Conservation (phyloP, 2,888 invertebrate genomes). For the Andrena camellia region DNA sequence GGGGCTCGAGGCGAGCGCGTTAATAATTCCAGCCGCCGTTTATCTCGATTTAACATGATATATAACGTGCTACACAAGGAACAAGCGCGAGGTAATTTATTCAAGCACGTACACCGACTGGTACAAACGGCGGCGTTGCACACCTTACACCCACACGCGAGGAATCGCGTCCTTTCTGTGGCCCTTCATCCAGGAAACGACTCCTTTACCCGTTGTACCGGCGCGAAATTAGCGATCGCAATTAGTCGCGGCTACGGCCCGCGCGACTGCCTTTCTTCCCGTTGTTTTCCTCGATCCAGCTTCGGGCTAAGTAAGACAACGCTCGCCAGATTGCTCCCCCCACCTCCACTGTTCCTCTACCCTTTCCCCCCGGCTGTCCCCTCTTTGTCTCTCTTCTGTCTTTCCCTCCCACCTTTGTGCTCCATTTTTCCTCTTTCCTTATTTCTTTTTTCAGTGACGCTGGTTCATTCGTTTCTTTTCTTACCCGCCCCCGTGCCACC, state of each 20-base stretch:
- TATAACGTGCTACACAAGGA: slow-evolving; percentile 42
- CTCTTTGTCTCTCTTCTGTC: slow-evolving; percentile 33
- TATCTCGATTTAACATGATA: slow-evolving; percentile 61
- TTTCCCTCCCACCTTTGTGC: slow-evolving; percentile 6
- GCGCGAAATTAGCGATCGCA: slow-evolving; percentile 66
- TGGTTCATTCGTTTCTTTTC: background rate
- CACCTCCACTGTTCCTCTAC: slow-evolving; percentile 8
- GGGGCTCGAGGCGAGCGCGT: slow-evolving; percentile 38
- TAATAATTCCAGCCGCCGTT: slow-evolving; percentile 63
- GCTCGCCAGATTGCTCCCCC: slow-evolving; percentile 54
- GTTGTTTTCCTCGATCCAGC: slow-evolving; percentile 53
- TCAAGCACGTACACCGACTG: slow-evolving; percentile 14
- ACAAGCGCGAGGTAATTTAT: slow-evolving; percentile 57
- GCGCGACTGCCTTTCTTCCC: slow-evolving; percentile 34
- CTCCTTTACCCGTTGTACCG: slow-evolving; percentile 16
- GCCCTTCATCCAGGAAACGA: slow-evolving; percentile 2
- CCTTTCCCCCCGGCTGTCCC: slow-evolving; percentile 7
- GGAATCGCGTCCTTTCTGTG: slow-evolving; percentile 1
- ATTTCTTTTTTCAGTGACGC: background rate
- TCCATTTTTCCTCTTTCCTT: background rate
- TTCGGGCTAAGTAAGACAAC: slow-evolving; percentile 56
- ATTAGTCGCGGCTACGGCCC: slow-evolving; percentile 52
- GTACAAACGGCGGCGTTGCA: background rate
- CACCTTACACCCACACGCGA: slow-evolving; percentile 9
- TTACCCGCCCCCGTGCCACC: background rate